Percentiles rank a stretch among this genome's conserved stretches.
Evolutionary conservation across 2,888 invertebrate genomes (phyloP).

Genomic region (Yponomeuta evonymella): DNA sequence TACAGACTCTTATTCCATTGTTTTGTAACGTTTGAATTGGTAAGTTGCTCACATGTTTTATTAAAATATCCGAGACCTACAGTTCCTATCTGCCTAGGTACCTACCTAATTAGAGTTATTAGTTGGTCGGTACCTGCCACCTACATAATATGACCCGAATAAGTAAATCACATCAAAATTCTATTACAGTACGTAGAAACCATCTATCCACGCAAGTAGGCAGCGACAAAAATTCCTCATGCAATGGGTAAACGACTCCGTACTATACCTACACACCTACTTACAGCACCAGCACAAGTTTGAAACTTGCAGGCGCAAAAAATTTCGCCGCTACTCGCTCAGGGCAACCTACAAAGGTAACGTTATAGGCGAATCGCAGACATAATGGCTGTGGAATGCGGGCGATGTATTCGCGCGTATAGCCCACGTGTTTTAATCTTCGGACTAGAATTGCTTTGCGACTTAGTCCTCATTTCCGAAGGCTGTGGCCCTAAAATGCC

Average conservation of each 20-base stretch:
- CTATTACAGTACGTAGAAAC: neutral
- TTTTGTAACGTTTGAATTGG: neutral
- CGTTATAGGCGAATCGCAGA: neutral
- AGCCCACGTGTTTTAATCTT: neutral
- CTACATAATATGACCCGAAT: neutral
- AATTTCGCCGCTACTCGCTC: slow-evolving; percentile 62
- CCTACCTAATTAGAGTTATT: too few species aligned
- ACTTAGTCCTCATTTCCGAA: too few species aligned
- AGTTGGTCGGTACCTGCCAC: too few species aligned
- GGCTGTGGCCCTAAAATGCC: too few species aligned
- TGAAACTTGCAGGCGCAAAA: slow-evolving; percentile 56
- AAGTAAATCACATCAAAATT: slow-evolving; percentile 1
- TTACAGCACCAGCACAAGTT: slow-evolving; percentile 2
- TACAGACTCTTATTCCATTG: neutral
- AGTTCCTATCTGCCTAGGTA: too few species aligned
- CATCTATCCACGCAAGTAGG: neutral
- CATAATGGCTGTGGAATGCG: slow-evolving; percentile 8
- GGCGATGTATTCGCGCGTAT: neutral
- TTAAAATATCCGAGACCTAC: neutral
- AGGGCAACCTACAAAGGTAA: slow-evolving; percentile 4
- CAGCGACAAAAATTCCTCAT: neutral
- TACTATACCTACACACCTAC: slow-evolving; percentile 2
- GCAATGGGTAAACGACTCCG: neutral
- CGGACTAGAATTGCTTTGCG: neutral
- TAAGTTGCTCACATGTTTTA: neutral